phyloP scores from a whole-genome alignment of 1,140 invertebrate genomes.

The Pseudoatta argentina region DNA sequence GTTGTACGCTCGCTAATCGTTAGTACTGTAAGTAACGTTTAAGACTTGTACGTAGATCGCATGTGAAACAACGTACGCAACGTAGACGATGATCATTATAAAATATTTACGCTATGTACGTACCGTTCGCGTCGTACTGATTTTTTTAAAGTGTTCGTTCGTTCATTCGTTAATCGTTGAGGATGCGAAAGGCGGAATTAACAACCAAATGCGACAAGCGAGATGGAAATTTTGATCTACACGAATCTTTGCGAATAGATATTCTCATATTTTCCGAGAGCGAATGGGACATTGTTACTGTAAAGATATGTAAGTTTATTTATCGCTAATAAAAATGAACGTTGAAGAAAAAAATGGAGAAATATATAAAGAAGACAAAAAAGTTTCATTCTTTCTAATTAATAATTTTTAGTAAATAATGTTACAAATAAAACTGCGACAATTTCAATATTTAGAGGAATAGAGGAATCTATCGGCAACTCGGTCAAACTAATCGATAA shows the following conservation, averaged over 20 bases:
- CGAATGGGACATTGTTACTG: slow-evolving; percentile 85
- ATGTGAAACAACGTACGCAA: slow-evolving; percentile 60
- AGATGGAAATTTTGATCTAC: slow-evolving; percentile 70
- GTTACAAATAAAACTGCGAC: not conserved
- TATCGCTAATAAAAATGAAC: slow-evolving; percentile 86
- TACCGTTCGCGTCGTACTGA: slow-evolving; percentile 54
- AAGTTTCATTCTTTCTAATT: not conserved
- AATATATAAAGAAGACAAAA: not conserved
- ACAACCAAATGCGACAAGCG: slow-evolving; percentile 50
- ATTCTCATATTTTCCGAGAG: slow-evolving; percentile 85
- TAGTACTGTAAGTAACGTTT: slow-evolving; percentile 62
- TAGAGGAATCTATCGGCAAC: not conserved
- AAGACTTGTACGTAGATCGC: slow-evolving; percentile 66
- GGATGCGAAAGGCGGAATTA: not conserved
- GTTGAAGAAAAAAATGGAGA: slow-evolving; percentile 78
- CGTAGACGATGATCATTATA: slow-evolving; percentile 62
- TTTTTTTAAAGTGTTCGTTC: slow-evolving; percentile 53
- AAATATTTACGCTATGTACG: slow-evolving; percentile 50
- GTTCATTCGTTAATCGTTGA: slow-evolving; percentile 13
- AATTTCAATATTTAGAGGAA: not conserved
- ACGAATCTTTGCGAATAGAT: slow-evolving; percentile 77
- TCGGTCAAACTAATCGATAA: not conserved
- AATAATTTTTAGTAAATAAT: not conserved
- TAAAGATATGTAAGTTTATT: slow-evolving; percentile 87
- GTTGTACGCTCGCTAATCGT: slow-evolving; percentile 69